Conservation (phyloP, 2,888 invertebrate species). For the Patella pellucida region DNA sequence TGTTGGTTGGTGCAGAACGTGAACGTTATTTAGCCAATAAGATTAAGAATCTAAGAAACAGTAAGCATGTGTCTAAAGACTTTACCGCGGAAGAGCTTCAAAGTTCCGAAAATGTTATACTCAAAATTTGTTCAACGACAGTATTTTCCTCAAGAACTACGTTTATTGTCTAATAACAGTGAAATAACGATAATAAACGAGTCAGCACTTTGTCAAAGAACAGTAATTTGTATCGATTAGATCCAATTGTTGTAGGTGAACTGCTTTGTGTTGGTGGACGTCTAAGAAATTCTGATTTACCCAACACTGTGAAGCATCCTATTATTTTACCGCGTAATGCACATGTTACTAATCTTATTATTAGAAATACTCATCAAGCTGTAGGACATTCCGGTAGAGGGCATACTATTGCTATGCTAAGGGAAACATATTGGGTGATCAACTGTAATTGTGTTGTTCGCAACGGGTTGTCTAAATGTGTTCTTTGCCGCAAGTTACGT, state of each 20-base stretch:
- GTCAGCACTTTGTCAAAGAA: too few species aligned
- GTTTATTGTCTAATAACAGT: background rate
- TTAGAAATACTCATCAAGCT: background rate
- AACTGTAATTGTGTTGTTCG: background rate
- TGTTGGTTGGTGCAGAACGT: background rate
- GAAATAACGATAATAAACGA: too few species aligned
- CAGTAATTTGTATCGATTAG: too few species aligned
- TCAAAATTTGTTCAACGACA: background rate
- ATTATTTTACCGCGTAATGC: constrained; percentile 16
- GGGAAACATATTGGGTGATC: constrained; percentile 14
- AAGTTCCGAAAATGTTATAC: background rate
- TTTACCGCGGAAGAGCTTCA: background rate
- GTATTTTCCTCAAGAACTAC: background rate
- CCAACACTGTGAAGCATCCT: constrained; percentile 13
- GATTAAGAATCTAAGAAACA: background rate
- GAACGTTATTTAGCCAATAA: background rate
- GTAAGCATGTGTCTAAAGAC: background rate
- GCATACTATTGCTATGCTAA: constrained; percentile 12
- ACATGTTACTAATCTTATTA: constrained; percentile 15
- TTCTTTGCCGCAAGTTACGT: background rate
- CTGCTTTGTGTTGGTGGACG: too few species aligned
- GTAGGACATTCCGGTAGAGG: constrained; percentile 1
- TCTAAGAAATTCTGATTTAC: too few species aligned
- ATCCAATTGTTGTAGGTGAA: too few species aligned
- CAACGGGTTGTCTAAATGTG: background rate